Conservation (phyloP, 2,888 invertebrate species). For the Hybos culiciformis region DNA sequence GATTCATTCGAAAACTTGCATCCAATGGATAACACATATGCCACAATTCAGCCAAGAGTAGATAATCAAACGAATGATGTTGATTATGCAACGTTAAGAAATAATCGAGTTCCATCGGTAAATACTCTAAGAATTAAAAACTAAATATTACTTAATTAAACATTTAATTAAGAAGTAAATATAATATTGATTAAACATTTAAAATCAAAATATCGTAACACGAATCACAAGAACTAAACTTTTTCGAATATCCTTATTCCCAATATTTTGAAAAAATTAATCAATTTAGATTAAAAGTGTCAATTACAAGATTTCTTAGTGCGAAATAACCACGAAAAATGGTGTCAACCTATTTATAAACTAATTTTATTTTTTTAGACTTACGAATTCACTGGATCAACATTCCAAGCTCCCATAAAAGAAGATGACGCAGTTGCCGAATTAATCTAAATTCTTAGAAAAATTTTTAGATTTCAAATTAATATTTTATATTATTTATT, state of each 20-base stretch:
- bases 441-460: constrained; percentile 25
- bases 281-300: no score
- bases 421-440: constrained; percentile 35
- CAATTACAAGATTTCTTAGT: no score
- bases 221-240: no score
- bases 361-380: constrained; percentile 19
- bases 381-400: constrained; percentile 45
- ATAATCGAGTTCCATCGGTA: constrained; percentile 34
- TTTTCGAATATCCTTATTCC: no score
- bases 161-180: no score
- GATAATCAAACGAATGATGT: constrained; percentile 30
- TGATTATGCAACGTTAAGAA: constrained; percentile 35
- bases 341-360: not conserved
- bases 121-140: constrained; percentile 6
- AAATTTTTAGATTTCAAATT: not conserved
- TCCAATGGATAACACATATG: constrained; percentile 35
- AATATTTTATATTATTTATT: no score
- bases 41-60: constrained; percentile 35
- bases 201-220: no score
- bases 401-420: constrained; percentile 53
- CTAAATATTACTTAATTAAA: not conserved
- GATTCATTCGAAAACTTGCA: constrained; percentile 31
- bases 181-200: no score
- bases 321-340: no score
- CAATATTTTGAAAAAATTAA: no score